Evolutionary conservation across 2,888 invertebrate species (phyloP).

Genomic region (Tetropium fuscum): DNA sequence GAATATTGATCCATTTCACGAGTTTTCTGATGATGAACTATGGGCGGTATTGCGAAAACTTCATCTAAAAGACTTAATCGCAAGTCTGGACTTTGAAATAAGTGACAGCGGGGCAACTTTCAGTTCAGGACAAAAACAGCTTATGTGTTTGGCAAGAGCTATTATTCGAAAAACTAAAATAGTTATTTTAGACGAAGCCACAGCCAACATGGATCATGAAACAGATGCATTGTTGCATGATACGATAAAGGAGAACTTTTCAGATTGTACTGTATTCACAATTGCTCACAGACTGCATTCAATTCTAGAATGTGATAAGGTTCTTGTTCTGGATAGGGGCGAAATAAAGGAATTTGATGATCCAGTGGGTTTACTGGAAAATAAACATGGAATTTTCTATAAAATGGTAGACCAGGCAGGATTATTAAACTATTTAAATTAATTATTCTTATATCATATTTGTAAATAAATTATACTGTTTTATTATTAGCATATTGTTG

Average conservation of each 20-base stretch:
- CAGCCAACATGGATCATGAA: constrained; percentile 68
- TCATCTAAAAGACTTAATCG: constrained; percentile 77
- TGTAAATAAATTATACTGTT: constrained; percentile 9
- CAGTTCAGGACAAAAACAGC: constrained; percentile 70
- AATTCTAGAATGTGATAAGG: constrained; percentile 67
- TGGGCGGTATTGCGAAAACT: constrained; percentile 82
- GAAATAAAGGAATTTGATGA: constrained; percentile 53
- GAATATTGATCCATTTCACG: constrained; percentile 89
- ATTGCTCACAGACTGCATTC: constrained; percentile 64
- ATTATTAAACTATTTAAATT: constrained; percentile 57
- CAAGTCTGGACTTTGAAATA: constrained; percentile 68
- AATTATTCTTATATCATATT: constrained; percentile 12
- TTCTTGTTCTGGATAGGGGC: constrained; percentile 69
- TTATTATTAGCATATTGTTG: background rate
- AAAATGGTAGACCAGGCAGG: constrained; percentile 78
- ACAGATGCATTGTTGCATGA: constrained; percentile 68
- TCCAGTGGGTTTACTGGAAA: constrained; percentile 67
- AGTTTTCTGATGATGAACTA: constrained; percentile 79
- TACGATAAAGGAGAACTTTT: constrained; percentile 68
- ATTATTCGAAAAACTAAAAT: constrained; percentile 67
- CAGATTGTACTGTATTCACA: constrained; percentile 69
- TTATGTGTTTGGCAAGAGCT: constrained; percentile 69
- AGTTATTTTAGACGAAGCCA: constrained; percentile 70
- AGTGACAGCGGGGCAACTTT: constrained; percentile 54
- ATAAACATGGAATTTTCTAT: constrained; percentile 73